phyloP scores from a whole-genome alignment of 2,113 vertebrate genomes.

The Trematomus loennbergii region DNA sequence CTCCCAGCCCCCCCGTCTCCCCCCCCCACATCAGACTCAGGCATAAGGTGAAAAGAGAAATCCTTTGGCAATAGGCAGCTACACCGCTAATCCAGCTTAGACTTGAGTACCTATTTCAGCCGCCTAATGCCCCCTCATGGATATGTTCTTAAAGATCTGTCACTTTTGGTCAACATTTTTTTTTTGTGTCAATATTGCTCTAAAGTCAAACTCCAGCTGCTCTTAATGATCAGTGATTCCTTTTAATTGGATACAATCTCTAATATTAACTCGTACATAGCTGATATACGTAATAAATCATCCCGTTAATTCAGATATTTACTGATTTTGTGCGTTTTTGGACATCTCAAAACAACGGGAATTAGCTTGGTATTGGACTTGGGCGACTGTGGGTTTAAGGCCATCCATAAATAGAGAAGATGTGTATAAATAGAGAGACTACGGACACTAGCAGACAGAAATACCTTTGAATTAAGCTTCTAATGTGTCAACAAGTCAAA shows the following conservation, averaged over 20 bases:
- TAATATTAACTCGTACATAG: fast-evolving
- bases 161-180: conserved; percentile 22
- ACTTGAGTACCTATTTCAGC: conserved; percentile 75
- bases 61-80: conserved; percentile 73
- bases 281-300: not conserved
- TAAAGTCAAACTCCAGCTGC: not conserved
- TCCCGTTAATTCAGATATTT: not conserved
- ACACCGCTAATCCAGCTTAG: conserved; percentile 83
- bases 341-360: not conserved
- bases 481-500: not conserved
- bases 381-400: conserved; percentile 41
- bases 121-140: conserved; percentile 72
- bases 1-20: not conserved
- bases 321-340: not conserved
- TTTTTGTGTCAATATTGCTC: conserved; percentile 10
- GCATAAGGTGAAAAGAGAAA: conserved; percentile 78
- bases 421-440: conserved; percentile 25
- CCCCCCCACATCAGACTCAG: conserved; percentile 40
- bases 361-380: conserved; percentile 36
- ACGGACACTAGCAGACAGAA: not conserved
- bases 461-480: not conserved
- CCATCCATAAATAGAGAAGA: conserved; percentile 50
- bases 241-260: not conserved
- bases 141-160: conserved; percentile 43
- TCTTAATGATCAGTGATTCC: not conserved